A percentile compares a stretch with the other conserved stretches of the same genome.
Conservation (phyloP, 2,113 vertebrate genomes). For the Petrocephalus microphthalmus region DNA sequence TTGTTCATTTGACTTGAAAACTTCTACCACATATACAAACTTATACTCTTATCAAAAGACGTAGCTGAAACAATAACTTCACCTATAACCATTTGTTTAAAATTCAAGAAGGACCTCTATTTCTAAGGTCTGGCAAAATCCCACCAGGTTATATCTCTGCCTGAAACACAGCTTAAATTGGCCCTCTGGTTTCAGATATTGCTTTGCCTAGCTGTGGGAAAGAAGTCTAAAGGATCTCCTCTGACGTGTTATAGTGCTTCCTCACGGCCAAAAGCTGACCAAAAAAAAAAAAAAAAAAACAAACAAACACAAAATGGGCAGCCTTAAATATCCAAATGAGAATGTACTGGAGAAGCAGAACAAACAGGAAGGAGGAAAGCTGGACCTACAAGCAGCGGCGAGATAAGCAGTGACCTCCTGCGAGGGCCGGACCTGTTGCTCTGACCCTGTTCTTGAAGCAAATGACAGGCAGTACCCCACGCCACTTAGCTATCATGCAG, state of each 20-base stretch:
- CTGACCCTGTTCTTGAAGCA: not conserved
- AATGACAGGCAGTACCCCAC: not conserved
- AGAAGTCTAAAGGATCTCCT: not conserved
- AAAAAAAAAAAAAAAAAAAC: constrained; percentile 26
- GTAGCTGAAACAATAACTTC: not conserved
- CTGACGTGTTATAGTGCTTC: not conserved
- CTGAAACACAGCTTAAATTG: not conserved
- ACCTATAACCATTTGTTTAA: constrained; percentile 9
- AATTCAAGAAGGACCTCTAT: constrained; percentile 2
- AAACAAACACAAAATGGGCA: not conserved
- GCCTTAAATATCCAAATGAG: constrained; percentile 16
- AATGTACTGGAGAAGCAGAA: not conserved
- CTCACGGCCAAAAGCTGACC: not conserved
- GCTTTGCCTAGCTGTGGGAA: not conserved
- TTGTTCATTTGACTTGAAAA: not conserved
- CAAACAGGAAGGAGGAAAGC: not conserved
- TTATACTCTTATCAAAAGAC: not conserved
- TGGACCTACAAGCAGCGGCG: not conserved
- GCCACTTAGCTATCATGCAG: not conserved
- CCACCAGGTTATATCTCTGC: not conserved
- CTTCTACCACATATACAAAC: not conserved
- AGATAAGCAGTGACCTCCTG: constrained; percentile 2
- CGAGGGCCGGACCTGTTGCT: not conserved
- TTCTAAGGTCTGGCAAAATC: constrained; percentile 9
- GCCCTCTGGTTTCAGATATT: not conserved